phyloP scores from a whole-genome alignment of 2,113 vertebrate genomes.

The Aspiorhynchus laticeps region DNA sequence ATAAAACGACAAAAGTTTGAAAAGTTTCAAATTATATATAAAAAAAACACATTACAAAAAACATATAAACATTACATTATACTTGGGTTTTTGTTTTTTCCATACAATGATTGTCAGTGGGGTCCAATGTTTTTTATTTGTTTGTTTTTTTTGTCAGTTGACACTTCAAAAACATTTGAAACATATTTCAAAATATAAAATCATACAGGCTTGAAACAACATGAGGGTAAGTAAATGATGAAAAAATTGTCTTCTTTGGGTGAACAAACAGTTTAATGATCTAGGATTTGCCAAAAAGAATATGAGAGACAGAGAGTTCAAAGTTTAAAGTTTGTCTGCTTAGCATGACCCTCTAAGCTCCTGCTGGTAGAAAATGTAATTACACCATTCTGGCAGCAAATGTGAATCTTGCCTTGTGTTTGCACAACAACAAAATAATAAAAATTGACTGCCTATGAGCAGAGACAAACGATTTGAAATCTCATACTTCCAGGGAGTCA shows the following conservation, averaged over 20 bases:
- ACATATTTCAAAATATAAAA: neutral
- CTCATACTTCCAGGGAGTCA: neutral
- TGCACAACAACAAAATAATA: neutral
- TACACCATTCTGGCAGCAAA: neutral
- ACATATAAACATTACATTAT: neutral
- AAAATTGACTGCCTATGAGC: neutral
- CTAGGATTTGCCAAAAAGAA: neutral
- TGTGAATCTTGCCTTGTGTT: neutral
- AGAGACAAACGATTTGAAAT: neutral
- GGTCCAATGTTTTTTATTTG: too few species aligned
- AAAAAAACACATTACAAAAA: too few species aligned
- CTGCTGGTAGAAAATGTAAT: constrained; percentile 1
- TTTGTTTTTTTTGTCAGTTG: neutral
- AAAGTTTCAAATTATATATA: too few species aligned
- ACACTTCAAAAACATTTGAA: neutral
- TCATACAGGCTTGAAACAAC: neutral
- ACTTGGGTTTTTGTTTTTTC: too few species aligned
- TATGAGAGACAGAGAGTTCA: neutral
- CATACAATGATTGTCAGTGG: too few species aligned
- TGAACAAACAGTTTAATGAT: neutral
- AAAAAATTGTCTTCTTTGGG: neutral
- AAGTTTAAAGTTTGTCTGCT: neutral
- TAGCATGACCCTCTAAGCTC: neutral
- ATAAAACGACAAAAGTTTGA: neutral
- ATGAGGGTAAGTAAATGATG: neutral